phyloP scores from a whole-genome alignment of 2,113 vertebrate genomes.

The Ptyas mucosa region DNA sequence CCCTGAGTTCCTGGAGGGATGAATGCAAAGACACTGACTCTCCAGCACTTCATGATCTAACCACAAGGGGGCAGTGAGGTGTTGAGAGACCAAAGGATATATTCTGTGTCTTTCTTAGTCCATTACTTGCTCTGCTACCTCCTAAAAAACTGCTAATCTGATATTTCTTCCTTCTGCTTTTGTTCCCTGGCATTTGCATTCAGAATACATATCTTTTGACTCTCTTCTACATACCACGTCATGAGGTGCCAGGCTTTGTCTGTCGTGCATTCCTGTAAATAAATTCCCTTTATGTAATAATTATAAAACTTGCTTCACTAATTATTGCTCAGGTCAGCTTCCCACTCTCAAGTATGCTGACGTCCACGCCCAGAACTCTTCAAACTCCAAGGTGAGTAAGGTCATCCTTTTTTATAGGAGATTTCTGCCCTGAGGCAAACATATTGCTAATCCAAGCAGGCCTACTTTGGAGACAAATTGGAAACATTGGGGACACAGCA shows the following conservation, averaged over 20 bases:
- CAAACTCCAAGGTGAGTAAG: not conserved
- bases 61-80: not conserved
- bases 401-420: not conserved
- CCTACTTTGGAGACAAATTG: not conserved
- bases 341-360: not conserved
- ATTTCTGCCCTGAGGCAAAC: not conserved
- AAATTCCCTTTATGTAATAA: not conserved
- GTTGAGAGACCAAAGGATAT: not conserved
- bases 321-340: not conserved
- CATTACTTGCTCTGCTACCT: not conserved
- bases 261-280: not conserved
- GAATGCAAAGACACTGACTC: not conserved
- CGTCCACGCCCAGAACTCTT: not conserved
- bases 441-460: not conserved
- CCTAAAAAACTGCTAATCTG: not conserved
- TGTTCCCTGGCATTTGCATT: not conserved
- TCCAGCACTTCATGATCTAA: not conserved
- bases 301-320: not conserved
- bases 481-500: not conserved
- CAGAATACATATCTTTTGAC: not conserved
- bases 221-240: not conserved
- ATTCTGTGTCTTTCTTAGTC: not conserved
- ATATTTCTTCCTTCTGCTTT: not conserved
- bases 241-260: not conserved
- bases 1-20: not conserved